phyloP scores from a whole-genome alignment of 2,113 vertebrate genomes.

The Cottus gobio region DNA sequence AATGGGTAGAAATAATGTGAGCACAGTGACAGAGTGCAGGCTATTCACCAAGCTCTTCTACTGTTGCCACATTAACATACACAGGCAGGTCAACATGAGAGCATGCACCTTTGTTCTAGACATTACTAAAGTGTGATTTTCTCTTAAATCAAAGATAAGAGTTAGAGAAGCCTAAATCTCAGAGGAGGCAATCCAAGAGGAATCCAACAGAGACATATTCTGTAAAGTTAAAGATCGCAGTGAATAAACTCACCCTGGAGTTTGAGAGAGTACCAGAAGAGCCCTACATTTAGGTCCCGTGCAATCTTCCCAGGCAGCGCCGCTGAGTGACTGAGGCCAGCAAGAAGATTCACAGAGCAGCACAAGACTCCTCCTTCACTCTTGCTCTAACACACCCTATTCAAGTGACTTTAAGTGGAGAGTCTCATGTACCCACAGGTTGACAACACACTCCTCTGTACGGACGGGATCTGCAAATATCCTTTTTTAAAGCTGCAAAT shows the following conservation, averaged over 20 bases:
- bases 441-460: background rate
- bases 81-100: background rate
- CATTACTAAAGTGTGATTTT: background rate
- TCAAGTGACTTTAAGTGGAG: slow-evolving; percentile 37
- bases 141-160: background rate
- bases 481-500: background rate
- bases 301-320: slow-evolving; percentile 56
- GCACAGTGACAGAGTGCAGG: background rate
- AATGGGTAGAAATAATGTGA: background rate
- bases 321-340: slow-evolving; percentile 52
- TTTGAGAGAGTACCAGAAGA: slow-evolving; percentile 42
- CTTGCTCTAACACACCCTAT: slow-evolving; percentile 29
- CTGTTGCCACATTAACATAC: background rate
- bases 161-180: background rate
- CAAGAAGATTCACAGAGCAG: slow-evolving; percentile 1
- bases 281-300: slow-evolving; percentile 35
- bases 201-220: background rate
- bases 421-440: background rate
- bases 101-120: background rate
- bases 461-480: background rate
- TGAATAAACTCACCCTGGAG: slow-evolving; percentile 58
- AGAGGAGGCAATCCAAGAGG: background rate
- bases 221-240: background rate
- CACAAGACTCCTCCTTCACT: slow-evolving; percentile 60
- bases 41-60: background rate